Conservation (phyloP, 2,888 invertebrate species). For the Hyposoter dolosus region DNA sequence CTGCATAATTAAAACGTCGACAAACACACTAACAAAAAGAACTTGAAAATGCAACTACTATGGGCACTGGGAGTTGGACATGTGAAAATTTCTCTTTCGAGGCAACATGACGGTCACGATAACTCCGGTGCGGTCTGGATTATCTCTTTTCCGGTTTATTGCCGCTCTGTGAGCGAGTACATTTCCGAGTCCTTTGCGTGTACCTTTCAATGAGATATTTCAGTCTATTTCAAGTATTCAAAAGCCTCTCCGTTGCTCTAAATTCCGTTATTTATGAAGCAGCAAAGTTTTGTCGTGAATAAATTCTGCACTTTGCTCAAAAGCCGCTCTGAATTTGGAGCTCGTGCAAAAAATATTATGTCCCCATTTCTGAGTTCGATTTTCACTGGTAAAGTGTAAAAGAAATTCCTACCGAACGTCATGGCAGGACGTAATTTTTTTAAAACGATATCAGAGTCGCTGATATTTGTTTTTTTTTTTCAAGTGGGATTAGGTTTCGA, state of each 20-base stretch:
- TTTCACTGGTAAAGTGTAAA: not conserved
- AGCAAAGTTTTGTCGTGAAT: not conserved
- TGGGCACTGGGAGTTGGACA: slow-evolving; percentile 24
- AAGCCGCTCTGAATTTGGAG: not conserved
- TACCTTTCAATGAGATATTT: slow-evolving; percentile 13
- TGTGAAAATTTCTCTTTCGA: slow-evolving; percentile 61
- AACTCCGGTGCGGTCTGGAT: slow-evolving; percentile 46
- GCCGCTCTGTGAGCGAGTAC: slow-evolving; percentile 32
- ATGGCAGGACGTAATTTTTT: too few species aligned
- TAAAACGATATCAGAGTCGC: too few species aligned
- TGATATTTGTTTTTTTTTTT: too few species aligned
- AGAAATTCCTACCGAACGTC: not conserved
- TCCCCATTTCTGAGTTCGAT: not conserved
- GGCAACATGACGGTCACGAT: slow-evolving; percentile 51
- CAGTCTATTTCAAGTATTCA: not conserved
- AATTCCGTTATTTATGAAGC: not conserved
- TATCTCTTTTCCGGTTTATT: slow-evolving; percentile 52
- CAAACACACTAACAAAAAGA: not conserved
- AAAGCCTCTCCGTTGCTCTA: not conserved
- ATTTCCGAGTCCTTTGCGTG: slow-evolving; percentile 13
- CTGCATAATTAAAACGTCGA: too few species aligned
- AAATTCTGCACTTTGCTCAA: not conserved
- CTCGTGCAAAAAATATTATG: not conserved
- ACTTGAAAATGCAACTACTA: slow-evolving; percentile 16
- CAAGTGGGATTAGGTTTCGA: too few species aligned